Evolutionary conservation across 2,797 vertebrate genomes (phyloP), one percentile per base, ranked within the genome.

Genomic region (Sebastes elongatus): DNA sequence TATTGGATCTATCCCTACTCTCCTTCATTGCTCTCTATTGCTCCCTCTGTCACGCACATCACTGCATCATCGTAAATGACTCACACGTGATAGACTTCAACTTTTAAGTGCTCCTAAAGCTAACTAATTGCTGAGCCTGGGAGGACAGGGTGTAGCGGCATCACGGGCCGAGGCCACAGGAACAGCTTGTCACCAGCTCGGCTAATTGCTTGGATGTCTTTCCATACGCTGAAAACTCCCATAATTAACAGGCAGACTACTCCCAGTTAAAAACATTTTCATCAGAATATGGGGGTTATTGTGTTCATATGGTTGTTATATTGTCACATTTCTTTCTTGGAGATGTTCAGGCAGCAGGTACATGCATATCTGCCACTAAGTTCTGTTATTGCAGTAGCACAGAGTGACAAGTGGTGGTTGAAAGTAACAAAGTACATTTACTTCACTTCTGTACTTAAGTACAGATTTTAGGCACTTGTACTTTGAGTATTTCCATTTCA

Each of bases 201-300:
- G 76, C 84, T 93, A 92, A 94, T 92, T 86, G 85, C 90, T 80
- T 55, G 22, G 38, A 78, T 80, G 80, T 80, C 66, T 81, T 61
- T 79, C 59, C 8, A 49, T 68, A 32, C 13, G 2, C 57, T 16
- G 25, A 86, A 81, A 81, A 74, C 65, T 85, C 55, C 69, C 68
- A 67, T 38, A 86, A 86, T 80, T 86, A 86, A 84, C 35, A n/a
- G 67, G 33, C 76, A 71, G 38, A 71, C 62, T 69, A 79, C 57
- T 65, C 62, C 71, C 72, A 76, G 56, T 9, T 20, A 81, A 67
- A 82, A 66, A 73, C 13, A 63, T 63, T 68, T 74, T 32, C 22
- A 75, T 72, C 70, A 69, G 33, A 83, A 20, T 64, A 28, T 1
- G 18, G 18, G 22, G 38, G 16, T 16, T 18, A 28, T 28, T 18